Evolutionary conservation across 2,888 invertebrate genomes (phyloP), one percentile per base, ranked within the genome.

Genomic region (Ornithoptera priamus): DNA sequence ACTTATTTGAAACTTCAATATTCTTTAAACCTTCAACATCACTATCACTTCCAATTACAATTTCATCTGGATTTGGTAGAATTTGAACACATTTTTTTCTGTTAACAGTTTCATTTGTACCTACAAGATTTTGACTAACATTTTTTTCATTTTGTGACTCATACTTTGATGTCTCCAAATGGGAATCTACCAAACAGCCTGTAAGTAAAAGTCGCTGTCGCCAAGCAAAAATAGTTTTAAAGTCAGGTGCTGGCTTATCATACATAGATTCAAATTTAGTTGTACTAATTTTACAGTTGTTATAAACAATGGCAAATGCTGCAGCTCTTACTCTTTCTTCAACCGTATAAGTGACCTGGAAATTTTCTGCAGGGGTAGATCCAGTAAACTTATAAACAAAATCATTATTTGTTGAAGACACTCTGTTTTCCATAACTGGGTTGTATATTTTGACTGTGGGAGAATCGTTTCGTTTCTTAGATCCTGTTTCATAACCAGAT

Each of bases 211-310:
- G 83, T 20, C 84, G 79, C 74, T 90, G 89, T 70, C 92, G 82
- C 92, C 91, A 93, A 50, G 81, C 80, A 85, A 90, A 93, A 72
- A 93, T 89, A 60, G 92, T 92, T 77, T 92, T 87, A 71, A 89
- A 92, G 78, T 93, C 92, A 59, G 93, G 93, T 65, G 93, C 92
- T 58, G 90, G 90, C 80, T 93, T 93, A 65, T 88, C 87, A 81
- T 80, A 90, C 15, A 83, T 58, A 53, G 80, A 72, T 78, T 92
- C 87, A 86, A 93, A 93, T 75, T 84, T 88, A 0, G 87, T 84
- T 65, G 88, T 82, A 65, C 85, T 89, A n/a, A 87, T 84, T 82
- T 85, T 90, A 73, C 93, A 93, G 70, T 93, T 93, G 72, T 87
- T 88, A 72, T 90, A 89, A 22, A 84, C 85, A 74, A 93, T 84